phyloP scores from a whole-genome alignment of 2,888 invertebrate species.

The Hermaeophaga mercurialis region DNA sequence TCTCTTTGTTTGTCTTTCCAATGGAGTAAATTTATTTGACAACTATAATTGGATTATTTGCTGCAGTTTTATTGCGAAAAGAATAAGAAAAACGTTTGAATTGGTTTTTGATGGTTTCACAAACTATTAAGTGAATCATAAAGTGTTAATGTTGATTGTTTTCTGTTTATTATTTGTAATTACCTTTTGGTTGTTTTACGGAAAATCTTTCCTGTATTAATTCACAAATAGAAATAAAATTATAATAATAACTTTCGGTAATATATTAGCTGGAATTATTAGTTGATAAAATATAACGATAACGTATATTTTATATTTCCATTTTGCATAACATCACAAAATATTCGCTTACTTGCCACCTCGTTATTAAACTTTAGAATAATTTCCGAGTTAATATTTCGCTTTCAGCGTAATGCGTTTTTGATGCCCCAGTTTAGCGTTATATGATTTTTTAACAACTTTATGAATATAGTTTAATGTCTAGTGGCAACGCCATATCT shows the following conservation, averaged over 20 bases:
- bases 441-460: slow-evolving; percentile 10
- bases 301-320: too few species aligned
- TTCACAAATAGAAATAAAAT: too few species aligned
- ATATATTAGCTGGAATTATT: too few species aligned
- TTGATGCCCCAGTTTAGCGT: slow-evolving; percentile 1
- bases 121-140: too few species aligned
- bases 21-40: slow-evolving; percentile 6
- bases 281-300: too few species aligned
- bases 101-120: too few species aligned
- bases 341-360: not conserved
- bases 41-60: slow-evolving; percentile 11
- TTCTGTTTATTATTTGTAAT: too few species aligned
- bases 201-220: too few species aligned
- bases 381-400: slow-evolving; percentile 8
- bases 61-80: slow-evolving; percentile 7
- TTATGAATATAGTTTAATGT: slow-evolving; percentile 4
- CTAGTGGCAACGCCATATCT: too few species aligned
- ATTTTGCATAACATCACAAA: not conserved
- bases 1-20: slow-evolving; percentile 10
- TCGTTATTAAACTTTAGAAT: slow-evolving; percentile 5
- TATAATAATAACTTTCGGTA: too few species aligned
- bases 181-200: too few species aligned
- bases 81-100: not conserved
- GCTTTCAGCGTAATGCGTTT: slow-evolving; percentile 9
- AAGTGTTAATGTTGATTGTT: too few species aligned